Base-by-base conservation (phyloP, 1,140 invertebrate genomes). In the Brachionus asplanchnoidis region DNA sequence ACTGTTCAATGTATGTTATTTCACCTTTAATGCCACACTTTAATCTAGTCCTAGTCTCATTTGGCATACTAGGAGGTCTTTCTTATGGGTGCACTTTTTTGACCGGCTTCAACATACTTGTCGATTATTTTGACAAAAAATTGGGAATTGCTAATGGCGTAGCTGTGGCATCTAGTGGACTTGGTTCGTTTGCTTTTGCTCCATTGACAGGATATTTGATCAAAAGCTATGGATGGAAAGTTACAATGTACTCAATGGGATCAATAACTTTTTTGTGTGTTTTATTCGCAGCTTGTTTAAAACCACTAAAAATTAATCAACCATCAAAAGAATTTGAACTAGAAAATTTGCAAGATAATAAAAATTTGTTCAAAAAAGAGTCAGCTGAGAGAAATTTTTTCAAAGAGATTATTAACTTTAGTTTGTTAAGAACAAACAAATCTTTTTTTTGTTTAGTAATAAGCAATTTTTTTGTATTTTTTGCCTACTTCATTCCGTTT, bases 401-500 rank as follows among this genome's bases (percentile, higher is more conserved):
- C 46, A 91, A 90, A 44, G 92, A 95, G 90, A 95, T 97, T 93
- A 91, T 97, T 85, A 94, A 97, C 87, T 91, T 97, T 75, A 92
- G 92, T 8, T 90, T 98, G 26, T 91, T 98, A 1, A 93, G 92
- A 85, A 94, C 12, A 80, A 80, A 98, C 89, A 92, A 93, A 4
- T 91, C 97, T 85, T 98, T 97, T 88, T 91, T 98, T 75, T 89
- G 98, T 77, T 98, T 98, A 89, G 93, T 93, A 17, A 84, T 95
- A 36, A 97, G 95, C 23, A 98, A 98, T 89, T 97, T 98, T 88
- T 93, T 95, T 87, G 98, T 96, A 4, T 96, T 94, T 88, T 94
- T 99, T 86, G 97, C 96, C 46, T 99, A 97, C 91, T 96, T 97
- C 89, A 93, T 97, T 87, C 97, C 97, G n/a, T 89, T 82, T 95